These are phyloP conservation scores for Zosterops japonicus DNA, from an alignment of 2,113 vertebrate species.

Conservation along the genomic window DNA sequence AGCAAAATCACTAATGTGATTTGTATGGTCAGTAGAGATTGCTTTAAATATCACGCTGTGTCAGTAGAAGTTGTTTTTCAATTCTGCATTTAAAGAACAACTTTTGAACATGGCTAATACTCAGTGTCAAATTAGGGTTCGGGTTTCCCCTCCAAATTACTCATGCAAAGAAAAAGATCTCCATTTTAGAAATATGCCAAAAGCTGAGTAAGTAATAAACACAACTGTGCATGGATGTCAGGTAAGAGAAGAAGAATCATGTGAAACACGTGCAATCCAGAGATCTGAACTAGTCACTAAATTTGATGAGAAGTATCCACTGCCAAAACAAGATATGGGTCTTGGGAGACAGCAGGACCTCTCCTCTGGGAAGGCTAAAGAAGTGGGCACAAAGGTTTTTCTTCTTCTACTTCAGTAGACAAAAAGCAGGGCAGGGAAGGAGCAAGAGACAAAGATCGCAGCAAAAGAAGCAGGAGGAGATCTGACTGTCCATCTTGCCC, in stretches of 20 bases:
- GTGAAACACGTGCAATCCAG: background rate
- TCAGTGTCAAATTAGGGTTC: background rate
- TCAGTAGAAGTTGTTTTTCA: background rate
- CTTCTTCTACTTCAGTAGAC: background rate
- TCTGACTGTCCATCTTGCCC: background rate
- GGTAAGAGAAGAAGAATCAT: background rate
- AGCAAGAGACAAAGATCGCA: background rate
- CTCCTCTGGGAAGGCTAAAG: background rate
- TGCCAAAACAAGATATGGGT: background rate
- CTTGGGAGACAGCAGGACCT: background rate
- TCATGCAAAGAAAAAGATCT: background rate
- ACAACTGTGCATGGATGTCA: background rate
- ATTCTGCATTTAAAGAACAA: background rate
- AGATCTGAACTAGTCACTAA: background rate
- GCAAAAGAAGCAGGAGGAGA: background rate
- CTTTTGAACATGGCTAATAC: background rate
- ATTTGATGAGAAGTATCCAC: background rate
- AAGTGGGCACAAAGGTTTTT: background rate
- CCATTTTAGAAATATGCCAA: background rate
- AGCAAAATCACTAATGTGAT: constrained; percentile 22
- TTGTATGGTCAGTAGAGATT: constrained; percentile 19
- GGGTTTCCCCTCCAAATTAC: background rate
- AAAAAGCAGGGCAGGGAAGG: background rate
- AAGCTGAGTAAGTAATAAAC: background rate
- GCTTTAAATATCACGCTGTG: background rate